phyloP scores from a whole-genome alignment of 2,888 invertebrate species.

The Hirtodrosophila trivittata region DNA sequence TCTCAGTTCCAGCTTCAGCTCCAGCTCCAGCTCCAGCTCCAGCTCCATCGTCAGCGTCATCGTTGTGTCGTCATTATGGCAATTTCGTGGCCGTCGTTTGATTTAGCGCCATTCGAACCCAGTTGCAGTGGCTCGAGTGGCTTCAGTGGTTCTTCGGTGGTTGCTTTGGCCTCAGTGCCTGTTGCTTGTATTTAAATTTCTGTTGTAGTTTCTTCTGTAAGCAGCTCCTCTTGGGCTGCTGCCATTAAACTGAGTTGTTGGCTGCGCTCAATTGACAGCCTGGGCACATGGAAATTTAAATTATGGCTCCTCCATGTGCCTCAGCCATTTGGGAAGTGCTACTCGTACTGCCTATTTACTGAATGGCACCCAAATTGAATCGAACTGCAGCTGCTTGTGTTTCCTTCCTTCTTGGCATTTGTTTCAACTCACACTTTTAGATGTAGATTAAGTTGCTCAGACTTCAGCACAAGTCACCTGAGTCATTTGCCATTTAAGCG shows the following conservation, averaged over 20 bases:
- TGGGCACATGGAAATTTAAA: constrained; percentile 69
- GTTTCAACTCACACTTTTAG: constrained; percentile 5
- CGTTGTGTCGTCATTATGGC: constrained; percentile 77
- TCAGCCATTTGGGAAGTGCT: constrained; percentile 22
- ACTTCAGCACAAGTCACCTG: constrained; percentile 33
- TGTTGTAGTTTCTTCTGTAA: constrained; percentile 14
- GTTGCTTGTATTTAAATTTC: constrained; percentile 74
- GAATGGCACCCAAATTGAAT: constrained; percentile 19
- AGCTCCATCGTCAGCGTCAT: constrained; percentile 4
- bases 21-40: constrained; percentile 1
- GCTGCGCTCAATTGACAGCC: constrained; percentile 72
- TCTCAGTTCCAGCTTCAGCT: constrained; percentile 4
- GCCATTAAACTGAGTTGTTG: constrained; percentile 76
- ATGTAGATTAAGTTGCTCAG: constrained; percentile 51
- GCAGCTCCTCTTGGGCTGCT: constrained; percentile 34
- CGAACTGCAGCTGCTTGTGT: constrained; percentile 4
- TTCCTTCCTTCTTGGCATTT: constrained; percentile 27
- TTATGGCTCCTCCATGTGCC: constrained; percentile 56
- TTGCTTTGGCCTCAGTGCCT: constrained; percentile 7
- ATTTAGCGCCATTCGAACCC: constrained; percentile 69
- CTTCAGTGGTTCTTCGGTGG: constrained; percentile 7
- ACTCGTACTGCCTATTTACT: constrained; percentile 34
- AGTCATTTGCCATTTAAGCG: too few relatives aligned
- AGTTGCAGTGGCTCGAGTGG: constrained; percentile 20
- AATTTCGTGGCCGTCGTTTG: constrained; percentile 77